Evolutionary conservation across 2,888 invertebrate species (phyloP), one percentile per base, ranked within the genome.

Genomic region (Lacanobia wlatinum): DNA sequence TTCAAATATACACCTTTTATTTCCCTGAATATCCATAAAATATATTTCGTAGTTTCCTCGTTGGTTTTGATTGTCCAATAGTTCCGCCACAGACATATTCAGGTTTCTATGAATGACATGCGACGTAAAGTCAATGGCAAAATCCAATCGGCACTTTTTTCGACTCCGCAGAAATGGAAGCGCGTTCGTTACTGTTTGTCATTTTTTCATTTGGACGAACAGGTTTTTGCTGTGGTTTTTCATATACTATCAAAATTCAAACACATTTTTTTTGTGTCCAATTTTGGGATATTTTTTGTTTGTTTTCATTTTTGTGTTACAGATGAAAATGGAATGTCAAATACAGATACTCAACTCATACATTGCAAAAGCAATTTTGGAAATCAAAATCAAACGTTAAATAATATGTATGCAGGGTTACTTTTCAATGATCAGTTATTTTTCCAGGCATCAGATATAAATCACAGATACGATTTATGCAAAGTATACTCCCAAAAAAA

Each of bases 91-190:
- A 58, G 52, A 59, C 52, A 34, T 34, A 34, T 62, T 58, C 46
- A 48, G 61, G 69, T 75, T 84, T 76, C 62, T 67, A 72, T 74
- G 70, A 82, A 66, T 77, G 84, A 84, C 73, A 82, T 65, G 63
- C 73, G 73, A 78, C 78, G 62, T 77, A 82, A 71, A 80, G 73
- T 82, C 76, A 73, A 85, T 80, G 82, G 71, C 78, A 70, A 76
- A 78, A 82, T 82, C 76, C 86, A 82, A 80, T 86, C 70, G 76
- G 38, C 75, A 79, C 50, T 82, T 82, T 84, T 84, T 70, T 62
- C 71, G 73, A 73, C 28, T 78, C 73, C 62, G 23, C 72, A 71
- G 70, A 82, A 83, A 78, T 78, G 59, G 73, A 69, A 55, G 58
- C 70, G 61, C 53, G 63, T 82, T 84, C 70, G 80, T 76, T 70